Percentiles rank a stretch among this genome's conserved stretches.
Evolutionary conservation across 2,113 vertebrate species (phyloP).

Genomic region (Pleuronectes platessa): DNA sequence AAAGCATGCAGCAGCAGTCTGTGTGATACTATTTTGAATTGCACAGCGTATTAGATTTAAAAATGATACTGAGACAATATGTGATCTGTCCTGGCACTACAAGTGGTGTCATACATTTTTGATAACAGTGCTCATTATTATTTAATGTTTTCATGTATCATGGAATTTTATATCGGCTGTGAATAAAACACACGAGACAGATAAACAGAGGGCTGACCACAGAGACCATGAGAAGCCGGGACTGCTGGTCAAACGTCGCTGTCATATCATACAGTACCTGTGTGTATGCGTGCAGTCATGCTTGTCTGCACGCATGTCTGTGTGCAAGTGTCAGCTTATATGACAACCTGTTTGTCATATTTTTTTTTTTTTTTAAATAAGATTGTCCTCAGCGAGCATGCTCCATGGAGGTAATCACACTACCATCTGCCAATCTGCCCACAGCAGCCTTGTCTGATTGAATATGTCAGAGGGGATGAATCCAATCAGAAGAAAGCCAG

Average conservation of each 20-base stretch:
- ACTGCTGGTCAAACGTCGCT: constrained; percentile 8
- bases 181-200: constrained; percentile 45
- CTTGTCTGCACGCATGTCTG: constrained; percentile 46
- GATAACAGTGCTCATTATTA: constrained; percentile 16
- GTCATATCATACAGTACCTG: constrained; percentile 27
- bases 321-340: constrained; percentile 38
- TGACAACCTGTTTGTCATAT: constrained; percentile 19
- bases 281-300: constrained; percentile 50
- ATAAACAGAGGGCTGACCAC: constrained; percentile 25
- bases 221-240: neutral
- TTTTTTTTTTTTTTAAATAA: constrained; percentile 40
- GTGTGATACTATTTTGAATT: constrained; percentile 1
- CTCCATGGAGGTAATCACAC: constrained; percentile 71
- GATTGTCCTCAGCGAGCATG: constrained; percentile 57
- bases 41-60: neutral
- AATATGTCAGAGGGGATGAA: constrained; percentile 74
- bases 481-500: constrained; percentile 70
- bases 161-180: constrained; percentile 35
- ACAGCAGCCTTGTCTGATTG: constrained; percentile 70
- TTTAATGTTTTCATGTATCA: constrained; percentile 17
- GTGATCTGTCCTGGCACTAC: constrained; percentile 35
- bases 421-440: constrained; percentile 75
- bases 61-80: constrained; percentile 22
- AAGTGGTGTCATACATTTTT: constrained; percentile 34
- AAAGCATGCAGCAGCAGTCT: constrained; percentile 68